Percentiles rank a stretch among this genome's conserved stretches.
These are phyloP conservation scores for Anthophora plumipes DNA, from an alignment of 2,888 invertebrate species.

Conservation along the genomic window DNA sequence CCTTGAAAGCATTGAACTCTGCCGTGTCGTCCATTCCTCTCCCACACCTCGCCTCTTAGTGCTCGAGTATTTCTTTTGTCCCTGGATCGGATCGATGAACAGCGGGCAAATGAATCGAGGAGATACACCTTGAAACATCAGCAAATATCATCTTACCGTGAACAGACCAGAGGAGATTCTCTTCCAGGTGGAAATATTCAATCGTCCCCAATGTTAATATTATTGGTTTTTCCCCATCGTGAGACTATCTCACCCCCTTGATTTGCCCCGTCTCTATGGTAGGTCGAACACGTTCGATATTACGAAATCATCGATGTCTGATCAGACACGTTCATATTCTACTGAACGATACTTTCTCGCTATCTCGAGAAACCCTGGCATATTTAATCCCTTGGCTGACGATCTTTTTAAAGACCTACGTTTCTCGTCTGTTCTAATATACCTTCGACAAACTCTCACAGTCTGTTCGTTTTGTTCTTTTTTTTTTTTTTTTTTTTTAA, in stretches of 20 bases:
- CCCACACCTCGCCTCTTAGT: rapidly evolving
- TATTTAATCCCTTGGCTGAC: not conserved
- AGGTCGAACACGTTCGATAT: not conserved
- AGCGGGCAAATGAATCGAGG: not conserved
- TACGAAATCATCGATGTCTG: not conserved
- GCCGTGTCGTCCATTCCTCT: not conserved
- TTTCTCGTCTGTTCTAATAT: too few relatives aligned
- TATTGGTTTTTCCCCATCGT: not conserved
- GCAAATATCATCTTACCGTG: not conserved
- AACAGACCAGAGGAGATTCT: not conserved
- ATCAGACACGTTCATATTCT: not conserved
- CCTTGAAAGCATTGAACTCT: not conserved
- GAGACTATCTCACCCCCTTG: too few relatives aligned
- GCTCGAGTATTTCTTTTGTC: not conserved
- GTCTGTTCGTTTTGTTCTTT: too few relatives aligned
- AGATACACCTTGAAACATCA: not conserved
- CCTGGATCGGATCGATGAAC: not conserved
- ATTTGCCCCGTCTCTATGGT: not conserved
- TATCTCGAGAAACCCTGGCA: not conserved
- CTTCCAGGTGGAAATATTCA: not conserved
- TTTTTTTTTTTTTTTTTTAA: too few relatives aligned
- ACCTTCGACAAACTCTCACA: too few relatives aligned
- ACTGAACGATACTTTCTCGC: not conserved
- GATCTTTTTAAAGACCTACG: too few relatives aligned
- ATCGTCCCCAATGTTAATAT: slow-evolving; percentile 7